A percentile compares a stretch with the other conserved stretches of the same genome.
phyloP scores from a whole-genome alignment of 1,140 invertebrate genomes.

The Copidosoma floridanum region DNA sequence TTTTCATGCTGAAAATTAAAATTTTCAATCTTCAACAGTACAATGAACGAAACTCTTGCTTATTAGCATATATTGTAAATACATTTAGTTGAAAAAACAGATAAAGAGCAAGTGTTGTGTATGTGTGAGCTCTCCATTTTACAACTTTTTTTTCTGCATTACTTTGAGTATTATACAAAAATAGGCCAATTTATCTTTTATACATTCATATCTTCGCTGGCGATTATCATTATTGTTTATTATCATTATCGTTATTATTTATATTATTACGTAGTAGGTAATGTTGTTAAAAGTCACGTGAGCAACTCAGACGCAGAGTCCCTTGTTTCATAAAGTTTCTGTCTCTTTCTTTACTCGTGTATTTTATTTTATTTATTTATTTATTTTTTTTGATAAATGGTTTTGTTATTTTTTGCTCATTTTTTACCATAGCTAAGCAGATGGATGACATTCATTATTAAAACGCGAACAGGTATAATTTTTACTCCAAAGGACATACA shows the following conservation, averaged over 20 bases:
- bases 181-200: constrained; percentile 14
- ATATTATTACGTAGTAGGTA: constrained; percentile 25
- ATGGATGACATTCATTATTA: constrained; percentile 33
- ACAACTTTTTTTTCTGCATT: constrained; percentile 3
- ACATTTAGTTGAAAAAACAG: constrained; percentile 2
- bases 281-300: constrained; percentile 5
- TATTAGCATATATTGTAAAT: not conserved
- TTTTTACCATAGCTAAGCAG: constrained; percentile 30
- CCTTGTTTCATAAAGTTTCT: constrained; percentile 3
- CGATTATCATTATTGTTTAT: constrained; percentile 12
- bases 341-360: not conserved
- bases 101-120: too few relatives aligned
- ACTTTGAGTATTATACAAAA: constrained; percentile 17
- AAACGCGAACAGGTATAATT: constrained; percentile 25
- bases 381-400: not conserved
- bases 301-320: constrained; percentile 15
- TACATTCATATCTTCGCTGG: not conserved
- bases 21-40: not conserved
- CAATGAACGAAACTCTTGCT: constrained; percentile 1
- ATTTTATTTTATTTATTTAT: constrained; percentile 27
- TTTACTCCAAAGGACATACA: constrained; percentile 40
- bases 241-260: constrained; percentile 1
- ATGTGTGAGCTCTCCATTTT: too few relatives aligned
- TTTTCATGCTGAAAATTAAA: not conserved
- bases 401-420: constrained; percentile 2